A percentile compares a stretch with the other conserved stretches of the same genome.
phyloP scores from a whole-genome alignment of 2,113 vertebrate genomes.

The Chaetodon trifascialis region DNA sequence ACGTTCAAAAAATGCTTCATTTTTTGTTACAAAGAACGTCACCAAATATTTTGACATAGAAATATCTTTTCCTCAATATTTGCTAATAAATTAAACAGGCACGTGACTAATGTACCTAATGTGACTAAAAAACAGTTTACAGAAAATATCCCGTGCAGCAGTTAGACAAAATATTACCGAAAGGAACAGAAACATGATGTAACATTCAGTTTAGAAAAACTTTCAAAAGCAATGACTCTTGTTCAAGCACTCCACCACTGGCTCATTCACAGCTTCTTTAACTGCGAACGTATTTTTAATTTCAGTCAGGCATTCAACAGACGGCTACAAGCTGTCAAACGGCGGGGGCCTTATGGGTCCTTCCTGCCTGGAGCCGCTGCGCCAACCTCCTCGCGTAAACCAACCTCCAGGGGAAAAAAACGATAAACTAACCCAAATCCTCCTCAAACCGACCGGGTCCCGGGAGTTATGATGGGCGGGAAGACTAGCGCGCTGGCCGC shows the following conservation, averaged over 20 bases:
- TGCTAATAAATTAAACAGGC: no score
- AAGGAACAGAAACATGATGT: not conserved
- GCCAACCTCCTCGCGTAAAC: not conserved
- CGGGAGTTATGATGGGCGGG: conserved; percentile 86
- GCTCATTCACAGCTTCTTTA: not conserved
- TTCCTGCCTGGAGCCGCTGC: conserved; percentile 47
- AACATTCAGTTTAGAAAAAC: not conserved
- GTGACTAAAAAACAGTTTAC: no score
- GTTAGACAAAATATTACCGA: not conserved
- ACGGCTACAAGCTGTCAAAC: conserved; percentile 19
- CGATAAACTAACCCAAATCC: not conserved
- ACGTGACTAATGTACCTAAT: no score
- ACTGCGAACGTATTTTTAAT: not conserved
- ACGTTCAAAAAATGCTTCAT: no score
- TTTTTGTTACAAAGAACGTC: no score
- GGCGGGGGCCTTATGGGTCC: conserved; percentile 65
- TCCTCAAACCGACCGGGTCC: not conserved
- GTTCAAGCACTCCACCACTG: not conserved
- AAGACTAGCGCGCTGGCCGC: conserved; percentile 91
- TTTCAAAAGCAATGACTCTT: not conserved
- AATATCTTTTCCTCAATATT: no score
- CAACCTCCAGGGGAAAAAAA: not conserved
- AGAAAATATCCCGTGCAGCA: no score
- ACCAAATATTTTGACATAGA: no score
- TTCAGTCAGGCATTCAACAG: conserved; percentile 53